Percentiles rank a stretch among this genome's conserved stretches.
Conservation (phyloP, 2,888 invertebrate genomes). For the Trissoscelio sp. region DNA sequence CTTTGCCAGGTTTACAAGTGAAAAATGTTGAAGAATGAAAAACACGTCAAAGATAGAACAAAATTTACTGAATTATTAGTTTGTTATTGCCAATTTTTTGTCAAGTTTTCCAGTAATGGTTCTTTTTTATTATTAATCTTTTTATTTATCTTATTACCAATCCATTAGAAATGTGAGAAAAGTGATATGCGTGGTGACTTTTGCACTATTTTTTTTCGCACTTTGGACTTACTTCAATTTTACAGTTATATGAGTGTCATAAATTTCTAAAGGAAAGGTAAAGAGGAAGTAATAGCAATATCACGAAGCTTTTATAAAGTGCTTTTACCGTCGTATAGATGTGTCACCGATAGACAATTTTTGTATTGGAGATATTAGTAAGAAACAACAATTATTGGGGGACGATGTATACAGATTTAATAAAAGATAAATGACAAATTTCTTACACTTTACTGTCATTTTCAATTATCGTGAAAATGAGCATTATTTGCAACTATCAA, state of each 20-base stretch:
- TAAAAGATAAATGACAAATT: too few species aligned
- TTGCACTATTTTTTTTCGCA: conserved; percentile 25
- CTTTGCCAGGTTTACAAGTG: conserved; percentile 47
- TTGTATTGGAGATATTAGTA: conserved; percentile 25
- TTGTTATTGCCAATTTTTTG: too few species aligned
- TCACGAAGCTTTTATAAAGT: conserved; percentile 50
- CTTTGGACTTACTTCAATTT: conserved; percentile 34
- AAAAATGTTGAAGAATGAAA: conserved; percentile 50
- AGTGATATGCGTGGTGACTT: conserved; percentile 20
- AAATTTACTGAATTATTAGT: too few species aligned
- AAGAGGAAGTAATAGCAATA: conserved; percentile 49
- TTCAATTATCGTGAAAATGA: too few species aligned
- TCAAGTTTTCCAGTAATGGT: too few species aligned
- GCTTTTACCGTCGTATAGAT: conserved; percentile 18
- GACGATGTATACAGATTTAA: too few species aligned
- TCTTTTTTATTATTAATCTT: too few species aligned
- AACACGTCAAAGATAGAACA: conserved; percentile 39
- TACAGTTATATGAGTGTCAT: conserved; percentile 36
- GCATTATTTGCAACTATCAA: too few species aligned
- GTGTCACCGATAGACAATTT: conserved; percentile 34
- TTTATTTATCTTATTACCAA: too few species aligned
- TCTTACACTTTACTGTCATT: too few species aligned
- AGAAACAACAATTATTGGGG: conserved; percentile 19
- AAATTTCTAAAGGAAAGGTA: conserved; percentile 44
- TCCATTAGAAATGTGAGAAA: too few species aligned